A percentile compares a stretch with the other conserved stretches of the same genome.
These are phyloP conservation scores for Rutpela maculata DNA, from an alignment of 2,888 invertebrate species.

Conservation along the genomic window DNA sequence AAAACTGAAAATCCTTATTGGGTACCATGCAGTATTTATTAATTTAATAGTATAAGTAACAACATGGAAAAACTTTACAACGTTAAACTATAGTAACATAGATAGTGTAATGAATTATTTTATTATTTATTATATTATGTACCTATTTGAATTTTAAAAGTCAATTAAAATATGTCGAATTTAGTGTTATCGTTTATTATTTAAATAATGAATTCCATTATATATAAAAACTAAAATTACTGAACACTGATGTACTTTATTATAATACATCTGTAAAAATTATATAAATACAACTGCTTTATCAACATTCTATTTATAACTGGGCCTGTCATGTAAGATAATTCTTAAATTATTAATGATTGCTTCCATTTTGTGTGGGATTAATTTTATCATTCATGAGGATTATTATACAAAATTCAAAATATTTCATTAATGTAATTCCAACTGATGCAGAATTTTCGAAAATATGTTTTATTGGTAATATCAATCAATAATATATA, in stretches of 20 bases:
- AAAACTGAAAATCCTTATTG: not conserved
- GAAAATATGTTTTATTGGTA: no score
- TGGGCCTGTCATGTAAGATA: slow-evolving; percentile 10
- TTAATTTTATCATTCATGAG: not conserved
- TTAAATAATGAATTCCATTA: not conserved
- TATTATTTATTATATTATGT: slow-evolving; percentile 24
- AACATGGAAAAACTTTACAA: not conserved
- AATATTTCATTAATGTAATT: not conserved
- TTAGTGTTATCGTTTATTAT: slow-evolving; percentile 1
- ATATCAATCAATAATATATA: no score
- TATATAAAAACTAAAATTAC: not conserved
- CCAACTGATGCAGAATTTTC: not conserved
- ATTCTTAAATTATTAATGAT: not conserved
- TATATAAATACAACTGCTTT: not conserved
- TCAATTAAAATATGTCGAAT: slow-evolving; percentile 31
- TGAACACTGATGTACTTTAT: not conserved
- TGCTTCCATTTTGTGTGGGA: slow-evolving; percentile 12
- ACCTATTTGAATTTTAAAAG: slow-evolving; percentile 26
- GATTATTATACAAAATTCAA: not conserved
- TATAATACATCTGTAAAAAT: slow-evolving; percentile 2
- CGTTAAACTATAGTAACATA: slow-evolving; percentile 6
- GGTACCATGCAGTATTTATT: slow-evolving; percentile 28
- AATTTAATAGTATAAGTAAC: not conserved
- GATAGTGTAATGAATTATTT: slow-evolving; percentile 29
- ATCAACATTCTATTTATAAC: slow-evolving; percentile 32